Percentiles rank a stretch among this genome's conserved stretches.
phyloP scores from a whole-genome alignment of 2,113 vertebrate species.

The Oceanodroma tethys region DNA sequence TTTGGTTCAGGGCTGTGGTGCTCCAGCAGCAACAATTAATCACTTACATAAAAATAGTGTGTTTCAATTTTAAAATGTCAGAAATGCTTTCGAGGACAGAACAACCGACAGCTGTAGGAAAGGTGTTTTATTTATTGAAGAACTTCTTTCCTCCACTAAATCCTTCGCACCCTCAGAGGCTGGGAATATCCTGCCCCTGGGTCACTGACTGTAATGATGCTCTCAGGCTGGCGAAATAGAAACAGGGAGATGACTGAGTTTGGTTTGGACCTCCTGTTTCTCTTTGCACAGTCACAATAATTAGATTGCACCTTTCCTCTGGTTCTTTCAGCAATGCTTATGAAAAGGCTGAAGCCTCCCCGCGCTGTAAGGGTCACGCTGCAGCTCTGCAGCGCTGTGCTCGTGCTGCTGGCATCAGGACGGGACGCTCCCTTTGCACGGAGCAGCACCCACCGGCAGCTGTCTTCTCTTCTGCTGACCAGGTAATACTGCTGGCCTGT shows the following conservation, averaged over 20 bases:
- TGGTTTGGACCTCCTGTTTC: neutral
- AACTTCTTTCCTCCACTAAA: neutral
- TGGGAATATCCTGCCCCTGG: neutral
- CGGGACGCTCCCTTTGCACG: neutral
- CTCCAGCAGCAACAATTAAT: neutral
- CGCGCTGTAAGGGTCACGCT: fast-evolving
- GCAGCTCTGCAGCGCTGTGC: neutral
- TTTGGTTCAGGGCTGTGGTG: neutral
- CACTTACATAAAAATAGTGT: neutral
- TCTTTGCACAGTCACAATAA: neutral
- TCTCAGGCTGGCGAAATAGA: neutral
- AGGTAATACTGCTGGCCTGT: neutral
- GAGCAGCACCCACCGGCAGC: neutral
- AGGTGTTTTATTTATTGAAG: neutral
- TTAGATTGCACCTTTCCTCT: neutral
- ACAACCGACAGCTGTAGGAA: neutral
- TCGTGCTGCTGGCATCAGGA: fast-evolving
- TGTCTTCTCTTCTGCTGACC: neutral
- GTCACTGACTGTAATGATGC: neutral
- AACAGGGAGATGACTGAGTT: neutral
- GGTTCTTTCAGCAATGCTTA: neutral
- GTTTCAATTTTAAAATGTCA: neutral
- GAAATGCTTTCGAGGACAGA: neutral
- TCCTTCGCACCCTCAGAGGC: neutral
- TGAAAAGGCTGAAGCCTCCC: neutral